Conservation (phyloP, 53 echinoderm and acorn worm species). For the Hippasteria phrygiana region DNA sequence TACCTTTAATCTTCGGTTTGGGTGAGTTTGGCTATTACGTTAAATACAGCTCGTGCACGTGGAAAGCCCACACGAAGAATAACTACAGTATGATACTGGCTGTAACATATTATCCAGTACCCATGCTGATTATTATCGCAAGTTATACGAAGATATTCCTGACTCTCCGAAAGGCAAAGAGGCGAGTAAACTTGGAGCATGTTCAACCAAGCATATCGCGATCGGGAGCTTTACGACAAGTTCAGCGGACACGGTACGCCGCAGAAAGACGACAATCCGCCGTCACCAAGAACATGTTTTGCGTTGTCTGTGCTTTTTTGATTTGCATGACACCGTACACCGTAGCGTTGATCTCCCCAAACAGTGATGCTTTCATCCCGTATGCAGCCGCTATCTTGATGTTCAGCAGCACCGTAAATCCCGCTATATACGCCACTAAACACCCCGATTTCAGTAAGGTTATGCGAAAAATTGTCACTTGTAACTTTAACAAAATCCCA, state of each 20-base stretch:
- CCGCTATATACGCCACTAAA: conserved; percentile 51
- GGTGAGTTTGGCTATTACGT: conserved; percentile 55
- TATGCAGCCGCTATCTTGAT: conserved; percentile 38
- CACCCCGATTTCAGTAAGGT: conserved; percentile 53
- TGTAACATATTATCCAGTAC: conserved; percentile 43
- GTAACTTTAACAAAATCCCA: conserved; percentile 40
- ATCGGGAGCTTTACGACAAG: neutral
- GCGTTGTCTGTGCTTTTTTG: conserved; percentile 51
- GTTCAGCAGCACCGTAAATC: conserved; percentile 25
- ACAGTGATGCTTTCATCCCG: conserved; percentile 33
- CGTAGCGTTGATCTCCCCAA: conserved; percentile 8
- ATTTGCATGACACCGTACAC: conserved; percentile 59
- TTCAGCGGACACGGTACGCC: neutral
- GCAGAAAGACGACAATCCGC: neutral
- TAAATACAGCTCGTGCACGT: conserved; percentile 58
- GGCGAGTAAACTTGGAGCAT: neutral
- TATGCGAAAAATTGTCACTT: conserved; percentile 23
- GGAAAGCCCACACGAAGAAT: neutral
- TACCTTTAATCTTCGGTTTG: conserved; percentile 56
- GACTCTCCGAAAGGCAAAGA: conserved; percentile 4
- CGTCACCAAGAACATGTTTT: conserved; percentile 65
- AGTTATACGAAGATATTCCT: conserved; percentile 51
- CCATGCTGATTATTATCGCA: conserved; percentile 31
- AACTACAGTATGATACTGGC: conserved; percentile 43
- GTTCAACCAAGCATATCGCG: neutral